These are phyloP conservation scores for Pituophis catenifer DNA, from an alignment of 2,113 vertebrate species.

Conservation along the genomic window DNA sequence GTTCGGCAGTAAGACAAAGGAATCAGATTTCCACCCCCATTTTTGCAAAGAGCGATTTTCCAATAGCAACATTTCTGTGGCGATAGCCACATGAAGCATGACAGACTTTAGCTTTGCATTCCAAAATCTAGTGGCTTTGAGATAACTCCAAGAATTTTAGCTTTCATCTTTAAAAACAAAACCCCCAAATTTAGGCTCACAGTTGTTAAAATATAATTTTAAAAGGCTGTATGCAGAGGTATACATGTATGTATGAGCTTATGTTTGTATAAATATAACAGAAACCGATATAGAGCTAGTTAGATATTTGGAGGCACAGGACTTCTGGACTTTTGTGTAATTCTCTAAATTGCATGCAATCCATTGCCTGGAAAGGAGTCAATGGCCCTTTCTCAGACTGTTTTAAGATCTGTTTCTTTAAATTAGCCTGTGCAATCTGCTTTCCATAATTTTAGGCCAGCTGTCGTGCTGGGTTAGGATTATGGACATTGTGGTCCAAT, in stretches of 20 bases:
- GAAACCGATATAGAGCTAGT: not conserved
- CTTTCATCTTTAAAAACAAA: not conserved
- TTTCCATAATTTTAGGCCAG: not conserved
- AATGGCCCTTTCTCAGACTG: not conserved
- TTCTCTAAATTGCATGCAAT: not conserved
- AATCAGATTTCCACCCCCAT: not conserved
- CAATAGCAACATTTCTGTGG: not conserved
- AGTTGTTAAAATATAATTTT: not conserved
- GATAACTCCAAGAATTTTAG: not conserved
- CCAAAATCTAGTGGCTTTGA: not conserved
- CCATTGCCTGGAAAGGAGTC: not conserved
- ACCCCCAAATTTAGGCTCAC: not conserved
- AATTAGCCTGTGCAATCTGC: not conserved
- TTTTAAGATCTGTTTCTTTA: not conserved
- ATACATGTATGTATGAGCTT: not conserved
- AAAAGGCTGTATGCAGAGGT: not conserved
- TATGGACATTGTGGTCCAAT: not conserved
- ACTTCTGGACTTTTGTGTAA: not conserved
- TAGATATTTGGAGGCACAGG: not conserved
- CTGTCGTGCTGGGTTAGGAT: not conserved
- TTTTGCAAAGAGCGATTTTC: not conserved
- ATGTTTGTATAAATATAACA: not conserved
- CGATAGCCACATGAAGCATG: not conserved
- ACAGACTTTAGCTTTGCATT: not conserved
- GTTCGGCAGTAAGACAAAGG: not conserved